A percentile compares a stretch with the other conserved stretches of the same genome.
Conservation (phyloP, 2,888 invertebrate species). For the Allolobophora icterica region DNA sequence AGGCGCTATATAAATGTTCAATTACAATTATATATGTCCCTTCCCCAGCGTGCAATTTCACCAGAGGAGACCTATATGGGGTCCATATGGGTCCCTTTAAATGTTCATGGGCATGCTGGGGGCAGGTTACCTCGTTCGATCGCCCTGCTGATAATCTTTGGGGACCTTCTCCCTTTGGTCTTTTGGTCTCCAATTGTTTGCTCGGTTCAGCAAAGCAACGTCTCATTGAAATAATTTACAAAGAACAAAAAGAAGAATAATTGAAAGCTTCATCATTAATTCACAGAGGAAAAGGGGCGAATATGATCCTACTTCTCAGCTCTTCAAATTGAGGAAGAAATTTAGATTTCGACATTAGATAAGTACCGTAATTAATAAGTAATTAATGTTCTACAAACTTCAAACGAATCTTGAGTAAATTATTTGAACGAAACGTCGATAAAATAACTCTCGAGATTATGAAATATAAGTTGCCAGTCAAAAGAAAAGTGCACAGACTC, state of each 20-base stretch:
- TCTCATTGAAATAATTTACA: neutral
- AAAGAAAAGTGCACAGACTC: too few species aligned
- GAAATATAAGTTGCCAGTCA: too few species aligned
- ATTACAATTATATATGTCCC: neutral
- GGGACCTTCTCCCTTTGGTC: too few species aligned
- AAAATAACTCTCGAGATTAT: too few species aligned
- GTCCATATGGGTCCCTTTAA: neutral
- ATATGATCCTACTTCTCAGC: neutral
- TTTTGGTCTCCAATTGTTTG: neutral
- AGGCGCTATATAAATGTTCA: too few species aligned
- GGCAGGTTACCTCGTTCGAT: neutral
- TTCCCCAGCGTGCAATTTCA: neutral
- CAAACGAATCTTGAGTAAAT: too few species aligned
- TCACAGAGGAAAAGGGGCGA: neutral
- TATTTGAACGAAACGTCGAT: too few species aligned
- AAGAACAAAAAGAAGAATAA: neutral
- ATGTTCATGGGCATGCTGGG: neutral
- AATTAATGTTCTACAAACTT: too few species aligned
- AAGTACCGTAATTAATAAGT: too few species aligned
- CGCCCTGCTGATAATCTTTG: too few species aligned
- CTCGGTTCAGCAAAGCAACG: neutral
- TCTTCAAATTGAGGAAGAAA: neutral
- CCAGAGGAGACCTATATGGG: neutral
- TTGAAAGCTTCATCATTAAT: neutral
- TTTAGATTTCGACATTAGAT: neutral